Evolutionary conservation across 2,113 vertebrate genomes (phyloP).

Genomic region (Lampris megalopsis): DNA sequence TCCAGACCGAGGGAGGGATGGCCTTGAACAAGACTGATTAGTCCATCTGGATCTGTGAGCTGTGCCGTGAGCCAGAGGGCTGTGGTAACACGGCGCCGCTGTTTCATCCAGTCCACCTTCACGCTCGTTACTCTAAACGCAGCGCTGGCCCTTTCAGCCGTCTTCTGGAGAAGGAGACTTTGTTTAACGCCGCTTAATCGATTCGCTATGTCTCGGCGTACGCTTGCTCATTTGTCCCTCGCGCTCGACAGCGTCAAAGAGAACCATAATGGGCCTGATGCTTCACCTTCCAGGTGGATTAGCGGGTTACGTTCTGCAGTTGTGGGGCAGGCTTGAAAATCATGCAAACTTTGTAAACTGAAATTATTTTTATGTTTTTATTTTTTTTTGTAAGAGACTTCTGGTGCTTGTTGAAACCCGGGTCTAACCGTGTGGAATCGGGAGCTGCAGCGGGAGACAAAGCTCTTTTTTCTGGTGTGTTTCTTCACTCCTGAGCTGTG

Average conservation of each 20-base stretch:
- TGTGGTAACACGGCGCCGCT: conserved; percentile 64
- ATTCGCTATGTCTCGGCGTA: conserved; percentile 67
- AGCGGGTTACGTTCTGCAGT: conserved; percentile 33
- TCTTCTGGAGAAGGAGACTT: conserved; percentile 60
- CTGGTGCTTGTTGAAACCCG: conserved; percentile 43
- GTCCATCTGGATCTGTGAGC: conserved; percentile 67
- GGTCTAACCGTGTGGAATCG: conserved; percentile 43
- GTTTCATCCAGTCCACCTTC: conserved; percentile 67
- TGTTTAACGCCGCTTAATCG: conserved; percentile 67
- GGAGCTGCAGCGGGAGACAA: conserved; percentile 56
- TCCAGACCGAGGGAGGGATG: conserved; percentile 63
- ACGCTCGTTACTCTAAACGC: conserved; percentile 68
- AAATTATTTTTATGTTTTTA: too few relatives aligned
- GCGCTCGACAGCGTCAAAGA: conserved; percentile 57
- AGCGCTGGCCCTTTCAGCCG: conserved; percentile 38
- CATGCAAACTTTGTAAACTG: conserved; percentile 30
- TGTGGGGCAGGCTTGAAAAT: conserved; percentile 50
- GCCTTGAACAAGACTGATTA: conserved; percentile 74
- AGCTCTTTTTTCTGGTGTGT: conserved; percentile 57
- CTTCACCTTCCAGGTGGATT: conserved; percentile 53
- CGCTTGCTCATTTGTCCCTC: conserved; percentile 59
- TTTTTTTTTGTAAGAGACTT: conserved; percentile 31
- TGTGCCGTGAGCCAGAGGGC: conserved; percentile 69
- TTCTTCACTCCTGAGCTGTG: conserved; percentile 59
- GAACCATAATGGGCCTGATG: conserved; percentile 47